Percentiles rank a stretch among this genome's conserved stretches.
Evolutionary conservation across 1,140 invertebrate species (phyloP).

Genomic region (Rhagoletis pomonella): DNA sequence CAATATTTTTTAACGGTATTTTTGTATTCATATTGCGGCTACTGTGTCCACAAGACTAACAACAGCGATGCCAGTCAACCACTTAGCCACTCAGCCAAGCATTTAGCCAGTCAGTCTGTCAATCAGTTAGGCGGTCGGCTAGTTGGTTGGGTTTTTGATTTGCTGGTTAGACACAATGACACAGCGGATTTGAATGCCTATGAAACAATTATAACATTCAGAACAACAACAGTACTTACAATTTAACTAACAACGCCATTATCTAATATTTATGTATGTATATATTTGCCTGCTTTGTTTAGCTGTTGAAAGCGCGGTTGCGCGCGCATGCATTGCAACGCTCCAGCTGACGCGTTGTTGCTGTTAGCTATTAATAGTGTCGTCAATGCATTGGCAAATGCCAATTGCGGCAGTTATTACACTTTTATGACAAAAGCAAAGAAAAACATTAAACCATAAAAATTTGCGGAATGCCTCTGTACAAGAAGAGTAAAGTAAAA

Average conservation of each 20-base stretch:
- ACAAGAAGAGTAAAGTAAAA: too few relatives aligned
- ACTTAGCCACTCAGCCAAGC: background rate
- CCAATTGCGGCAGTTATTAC: slow-evolving; percentile 19
- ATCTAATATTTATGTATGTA: background rate
- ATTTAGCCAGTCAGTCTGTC: background rate
- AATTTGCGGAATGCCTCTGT: too few relatives aligned
- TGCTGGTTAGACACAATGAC: background rate
- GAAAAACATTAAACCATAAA: too few relatives aligned
- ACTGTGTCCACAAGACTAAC: background rate
- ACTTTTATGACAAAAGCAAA: background rate
- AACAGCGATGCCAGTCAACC: background rate
- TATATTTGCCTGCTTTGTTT: background rate
- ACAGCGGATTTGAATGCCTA: slow-evolving; percentile 23
- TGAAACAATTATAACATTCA: slow-evolving; percentile 36
- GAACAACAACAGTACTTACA: background rate
- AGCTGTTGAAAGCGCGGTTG: background rate
- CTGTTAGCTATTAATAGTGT: slow-evolving; percentile 7
- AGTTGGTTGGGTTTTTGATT: background rate
- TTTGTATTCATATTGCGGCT: slow-evolving; percentile 15
- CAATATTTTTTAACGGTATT: slow-evolving; percentile 37
- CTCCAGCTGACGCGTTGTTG: background rate
- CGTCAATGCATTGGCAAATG: slow-evolving; percentile 37
- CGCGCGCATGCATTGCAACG: slow-evolving; percentile 26
- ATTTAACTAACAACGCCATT: background rate
- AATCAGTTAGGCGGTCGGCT: background rate